Evolutionary conservation across 2,888 invertebrate species (phyloP).

Genomic region (Danaus chrysippus): DNA sequence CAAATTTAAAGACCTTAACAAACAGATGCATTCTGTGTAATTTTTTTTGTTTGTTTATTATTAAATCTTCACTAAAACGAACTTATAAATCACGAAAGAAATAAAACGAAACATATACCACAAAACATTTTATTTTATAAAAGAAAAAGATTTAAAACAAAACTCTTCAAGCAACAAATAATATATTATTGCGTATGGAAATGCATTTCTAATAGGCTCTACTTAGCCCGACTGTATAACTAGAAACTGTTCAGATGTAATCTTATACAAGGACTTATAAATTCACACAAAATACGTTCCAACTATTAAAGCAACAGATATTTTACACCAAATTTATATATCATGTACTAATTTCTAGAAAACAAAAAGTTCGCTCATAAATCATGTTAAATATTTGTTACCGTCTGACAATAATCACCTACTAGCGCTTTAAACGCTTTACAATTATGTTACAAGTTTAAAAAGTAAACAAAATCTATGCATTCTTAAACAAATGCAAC

Average conservation of each 20-base stretch:
- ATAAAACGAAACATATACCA: slow-evolving; percentile 37
- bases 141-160: slow-evolving; percentile 47
- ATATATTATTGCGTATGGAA: slow-evolving; percentile 43
- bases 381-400: slow-evolving; percentile 34
- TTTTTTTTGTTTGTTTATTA: not conserved
- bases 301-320: slow-evolving; percentile 57
- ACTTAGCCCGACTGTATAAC: slow-evolving; percentile 30
- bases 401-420: slow-evolving; percentile 34
- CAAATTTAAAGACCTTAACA: no score
- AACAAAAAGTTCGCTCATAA: slow-evolving; percentile 58
- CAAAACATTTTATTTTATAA: slow-evolving; percentile 50
- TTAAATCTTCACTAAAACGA: not conserved
- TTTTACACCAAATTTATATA: slow-evolving; percentile 58
- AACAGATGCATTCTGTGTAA: not conserved
- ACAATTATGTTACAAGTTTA: slow-evolving; percentile 35
- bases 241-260: slow-evolving; percentile 21
- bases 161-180: slow-evolving; percentile 51
- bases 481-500: slow-evolving; percentile 74
- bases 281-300: slow-evolving; percentile 50
- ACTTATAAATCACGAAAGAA: slow-evolving; percentile 13
- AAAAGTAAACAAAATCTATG: slow-evolving; percentile 46
- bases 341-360: slow-evolving; percentile 59
- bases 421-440: slow-evolving; percentile 44
- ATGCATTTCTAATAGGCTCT: slow-evolving; percentile 42
- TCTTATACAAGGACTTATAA: slow-evolving; percentile 31